These are phyloP conservation scores for Isurus oxyrinchus DNA, from an alignment of 2,113 vertebrate genomes.

Conservation along the genomic window DNA sequence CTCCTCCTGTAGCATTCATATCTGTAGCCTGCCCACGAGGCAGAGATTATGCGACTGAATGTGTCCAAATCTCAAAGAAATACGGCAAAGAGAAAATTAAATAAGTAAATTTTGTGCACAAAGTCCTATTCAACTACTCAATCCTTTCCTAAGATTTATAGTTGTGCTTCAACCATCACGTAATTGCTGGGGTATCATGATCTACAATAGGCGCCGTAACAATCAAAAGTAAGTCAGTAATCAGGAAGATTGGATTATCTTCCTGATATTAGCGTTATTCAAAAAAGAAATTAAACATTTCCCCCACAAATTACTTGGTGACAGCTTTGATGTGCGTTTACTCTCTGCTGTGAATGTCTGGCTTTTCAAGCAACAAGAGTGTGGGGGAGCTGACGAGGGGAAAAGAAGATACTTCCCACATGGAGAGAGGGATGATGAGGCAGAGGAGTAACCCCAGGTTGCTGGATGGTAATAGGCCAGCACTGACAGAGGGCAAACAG, in stretches of 20 bases:
- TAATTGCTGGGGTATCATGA: not conserved
- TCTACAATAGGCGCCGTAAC: not conserved
- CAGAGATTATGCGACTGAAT: not conserved
- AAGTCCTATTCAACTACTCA: not conserved
- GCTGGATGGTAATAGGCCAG: not conserved
- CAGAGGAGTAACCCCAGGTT: not conserved
- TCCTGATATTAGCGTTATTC: not conserved
- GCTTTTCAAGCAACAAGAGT: not conserved
- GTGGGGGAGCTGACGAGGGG: not conserved
- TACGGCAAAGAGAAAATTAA: not conserved
- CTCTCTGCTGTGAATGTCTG: not conserved
- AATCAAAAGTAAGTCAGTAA: not conserved
- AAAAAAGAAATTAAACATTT: not conserved
- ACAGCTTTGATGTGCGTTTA: not conserved
- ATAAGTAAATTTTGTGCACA: not conserved
- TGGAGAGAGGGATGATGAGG: not conserved
- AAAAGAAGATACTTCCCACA: not conserved
- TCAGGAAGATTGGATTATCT: not conserved
- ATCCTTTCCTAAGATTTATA: not conserved
- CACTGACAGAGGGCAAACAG: not conserved
- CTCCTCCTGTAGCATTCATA: not conserved
- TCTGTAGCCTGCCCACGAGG: not conserved
- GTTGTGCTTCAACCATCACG: not conserved
- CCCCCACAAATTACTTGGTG: not conserved
- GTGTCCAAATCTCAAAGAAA: not conserved